These are phyloP conservation scores for Drosophila sproati DNA, from an alignment of 1,140 invertebrate genomes.

Conservation along the genomic window DNA sequence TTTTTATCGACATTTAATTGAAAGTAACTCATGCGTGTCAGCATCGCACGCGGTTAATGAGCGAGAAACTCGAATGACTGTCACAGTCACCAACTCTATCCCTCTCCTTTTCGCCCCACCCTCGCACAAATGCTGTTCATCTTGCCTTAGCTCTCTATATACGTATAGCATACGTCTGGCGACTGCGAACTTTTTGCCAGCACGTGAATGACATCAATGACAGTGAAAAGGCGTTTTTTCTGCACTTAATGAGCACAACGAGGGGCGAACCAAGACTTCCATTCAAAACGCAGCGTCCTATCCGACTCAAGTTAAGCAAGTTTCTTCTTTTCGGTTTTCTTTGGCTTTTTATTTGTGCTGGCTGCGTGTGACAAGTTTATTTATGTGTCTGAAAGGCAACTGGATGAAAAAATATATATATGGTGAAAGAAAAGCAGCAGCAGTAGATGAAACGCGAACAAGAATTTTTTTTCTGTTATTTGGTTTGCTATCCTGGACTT, in stretches of 20 bases:
- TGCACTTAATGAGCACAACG: slow-evolving; percentile 70
- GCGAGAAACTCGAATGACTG: slow-evolving; percentile 82
- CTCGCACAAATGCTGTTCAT: not conserved
- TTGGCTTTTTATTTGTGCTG: slow-evolving; percentile 63
- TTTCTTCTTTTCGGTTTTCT: slow-evolving; percentile 25
- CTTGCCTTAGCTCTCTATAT: slow-evolving; percentile 20
- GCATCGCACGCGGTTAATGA: slow-evolving; percentile 81
- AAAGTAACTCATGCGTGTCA: slow-evolving; percentile 83
- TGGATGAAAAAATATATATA: slow-evolving; percentile 41
- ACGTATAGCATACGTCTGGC: slow-evolving; percentile 33
- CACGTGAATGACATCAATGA: slow-evolving; percentile 79
- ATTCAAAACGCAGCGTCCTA: not conserved
- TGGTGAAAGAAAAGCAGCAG: slow-evolving; percentile 35
- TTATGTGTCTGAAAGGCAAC: slow-evolving; percentile 75
- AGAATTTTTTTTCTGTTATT: slow-evolving; percentile 60
- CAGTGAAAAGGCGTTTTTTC: slow-evolving; percentile 78
- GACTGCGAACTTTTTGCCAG: slow-evolving; percentile 41
- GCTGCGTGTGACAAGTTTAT: slow-evolving; percentile 77
- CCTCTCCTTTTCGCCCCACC: not conserved
- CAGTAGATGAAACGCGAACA: slow-evolving; percentile 64
- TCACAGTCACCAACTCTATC: slow-evolving; percentile 15
- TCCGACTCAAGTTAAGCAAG: slow-evolving; percentile 15
- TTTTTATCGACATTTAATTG: slow-evolving; percentile 83
- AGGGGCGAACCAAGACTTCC: slow-evolving; percentile 14
- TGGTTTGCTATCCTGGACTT: slow-evolving; percentile 39